These are phyloP conservation scores for Willisornis vidua DNA, from an alignment of 2,113 vertebrate species.

Conservation along the genomic window DNA sequence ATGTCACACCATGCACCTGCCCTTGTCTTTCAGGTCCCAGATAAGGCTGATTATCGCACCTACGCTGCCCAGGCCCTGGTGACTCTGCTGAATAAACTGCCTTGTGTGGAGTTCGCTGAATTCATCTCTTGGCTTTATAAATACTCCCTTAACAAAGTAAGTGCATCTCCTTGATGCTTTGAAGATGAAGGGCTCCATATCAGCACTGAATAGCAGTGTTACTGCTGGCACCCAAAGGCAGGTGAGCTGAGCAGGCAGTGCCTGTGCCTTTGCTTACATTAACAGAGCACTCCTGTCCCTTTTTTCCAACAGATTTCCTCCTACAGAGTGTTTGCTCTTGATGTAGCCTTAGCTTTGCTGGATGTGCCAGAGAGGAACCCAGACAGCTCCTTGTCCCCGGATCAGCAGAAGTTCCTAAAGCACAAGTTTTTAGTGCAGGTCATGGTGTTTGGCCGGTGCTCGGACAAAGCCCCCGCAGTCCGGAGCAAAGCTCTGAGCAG, in stretches of 20 bases:
- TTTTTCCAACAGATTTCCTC: conserved; percentile 72
- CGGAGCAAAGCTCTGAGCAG: conserved; percentile 86
- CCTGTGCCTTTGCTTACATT: not conserved
- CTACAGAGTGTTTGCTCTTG: conserved; percentile 88
- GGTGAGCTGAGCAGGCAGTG: not conserved
- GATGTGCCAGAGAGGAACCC: conserved; percentile 79
- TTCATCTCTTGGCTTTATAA: conserved; percentile 88
- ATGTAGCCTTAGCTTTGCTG: conserved; percentile 87
- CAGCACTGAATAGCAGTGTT: not conserved
- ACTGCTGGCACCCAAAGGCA: not conserved
- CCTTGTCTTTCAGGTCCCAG: conserved; percentile 83
- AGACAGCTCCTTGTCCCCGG: conserved; percentile 62
- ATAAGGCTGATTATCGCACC: conserved; percentile 87
- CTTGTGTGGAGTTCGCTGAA: conserved; percentile 75
- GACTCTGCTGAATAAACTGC: conserved; percentile 79
- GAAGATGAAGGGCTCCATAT: not conserved
- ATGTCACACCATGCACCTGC: not conserved
- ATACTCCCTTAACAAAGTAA: conserved; percentile 85
- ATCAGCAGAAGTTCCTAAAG: conserved; percentile 75
- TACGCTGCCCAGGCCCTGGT: conserved; percentile 83
- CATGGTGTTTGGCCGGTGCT: conserved; percentile 85
- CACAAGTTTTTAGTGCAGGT: conserved; percentile 88
- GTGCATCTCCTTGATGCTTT: not conserved
- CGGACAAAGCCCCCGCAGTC: conserved; percentile 82
- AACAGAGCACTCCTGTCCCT: not conserved